A percentile compares a stretch with the other conserved stretches of the same genome.
Evolutionary conservation across 2,888 invertebrate species (phyloP).

Genomic region (Dynastes grantii): DNA sequence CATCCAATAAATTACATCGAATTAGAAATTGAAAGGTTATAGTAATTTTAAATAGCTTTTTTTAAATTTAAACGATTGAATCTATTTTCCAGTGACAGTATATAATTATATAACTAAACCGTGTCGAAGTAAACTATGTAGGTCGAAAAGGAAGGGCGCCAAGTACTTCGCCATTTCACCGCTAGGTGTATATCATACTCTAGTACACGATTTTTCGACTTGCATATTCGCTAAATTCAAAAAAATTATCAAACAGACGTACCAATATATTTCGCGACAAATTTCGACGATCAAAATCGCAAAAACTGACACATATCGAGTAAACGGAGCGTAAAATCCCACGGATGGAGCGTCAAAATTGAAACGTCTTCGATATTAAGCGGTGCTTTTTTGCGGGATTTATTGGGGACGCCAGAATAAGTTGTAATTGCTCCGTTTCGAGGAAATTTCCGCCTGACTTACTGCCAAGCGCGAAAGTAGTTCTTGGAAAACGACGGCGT

Average conservation of each 20-base stretch:
- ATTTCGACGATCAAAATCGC: background rate
- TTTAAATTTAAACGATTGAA: background rate
- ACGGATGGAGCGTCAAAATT: background rate
- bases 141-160: background rate
- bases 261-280: background rate
- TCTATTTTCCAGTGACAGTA: background rate
- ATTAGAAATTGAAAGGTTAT: no score
- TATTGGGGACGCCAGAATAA: background rate
- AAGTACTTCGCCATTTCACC: background rate
- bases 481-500: background rate
- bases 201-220: background rate
- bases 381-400: background rate
- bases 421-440: background rate
- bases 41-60: background rate
- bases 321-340: background rate
- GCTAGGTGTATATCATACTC: background rate
- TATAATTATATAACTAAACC: slow-evolving; percentile 2
- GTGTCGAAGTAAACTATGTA: background rate
- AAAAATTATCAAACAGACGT: background rate
- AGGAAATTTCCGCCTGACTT: background rate
- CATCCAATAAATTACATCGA: no score
- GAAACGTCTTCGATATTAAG: slow-evolving; percentile 4
- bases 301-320: background rate
- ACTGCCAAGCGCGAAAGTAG: background rate
- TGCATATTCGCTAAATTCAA: background rate